Evolutionary conservation across 1,140 invertebrate species (phyloP), one percentile per base, ranked within the genome.

Genomic region (Coelopa frigida): DNA sequence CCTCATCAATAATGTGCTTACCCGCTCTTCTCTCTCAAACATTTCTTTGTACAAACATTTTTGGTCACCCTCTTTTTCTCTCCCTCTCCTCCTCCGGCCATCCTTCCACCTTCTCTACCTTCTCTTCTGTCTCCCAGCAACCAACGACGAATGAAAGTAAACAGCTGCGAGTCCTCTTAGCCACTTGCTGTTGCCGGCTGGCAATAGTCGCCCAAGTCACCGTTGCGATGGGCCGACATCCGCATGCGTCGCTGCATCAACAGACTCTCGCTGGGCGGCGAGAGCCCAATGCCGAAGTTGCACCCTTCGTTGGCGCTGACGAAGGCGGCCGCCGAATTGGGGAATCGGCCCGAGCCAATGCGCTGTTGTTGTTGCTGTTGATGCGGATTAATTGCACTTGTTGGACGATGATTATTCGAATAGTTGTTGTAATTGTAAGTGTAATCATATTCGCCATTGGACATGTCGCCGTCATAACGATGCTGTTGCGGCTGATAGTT

Each of bases 241-340:
- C 47, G 46, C 41, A 52, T 29, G 37, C 89, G 82, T 39, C 90
- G 79, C 59, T 88, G 85, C 70, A 90, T 79, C 46, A 94, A 73
- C 22, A 79, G 75, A 32, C 88, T 92, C 69, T 89, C 85, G 54
- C 80, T 82, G 8, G 90, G 89, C 35, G 89, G 88, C 27, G 87
- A 90, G 15, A 94, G 73, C 31, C 87, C 88, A 45, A 89, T 82
- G 42, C 38, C 44, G 11, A 79, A 4, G 14, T 36, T 22, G 6
- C 22, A 24, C 10, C 44, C 21, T 11, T 15, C 10, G 14, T 11
- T 21, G 31, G 31, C 33, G 17, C 22, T 27, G 6, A 21, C 21
- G 23, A 18, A 21, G 21, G 14, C 26, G 5, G 29, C 24, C 3
- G 26, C 20, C 3, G 42, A 44, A 39, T 44, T 23, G 4, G 29